Conservation (phyloP, 2,113 vertebrate species). For the Odontesthes bonariensis region DNA sequence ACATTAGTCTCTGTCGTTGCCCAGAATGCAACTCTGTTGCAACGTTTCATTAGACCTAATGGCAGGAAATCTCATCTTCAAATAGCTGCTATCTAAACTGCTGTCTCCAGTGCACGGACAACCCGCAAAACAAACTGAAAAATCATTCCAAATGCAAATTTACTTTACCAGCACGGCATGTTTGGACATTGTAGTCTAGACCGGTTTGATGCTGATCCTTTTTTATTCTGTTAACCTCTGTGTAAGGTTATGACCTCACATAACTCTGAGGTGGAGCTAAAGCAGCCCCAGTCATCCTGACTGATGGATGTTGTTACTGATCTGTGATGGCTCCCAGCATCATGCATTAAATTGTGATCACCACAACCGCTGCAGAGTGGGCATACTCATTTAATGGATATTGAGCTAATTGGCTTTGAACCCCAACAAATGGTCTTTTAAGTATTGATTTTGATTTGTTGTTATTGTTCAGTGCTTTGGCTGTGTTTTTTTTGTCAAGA, state of each 20-base stretch:
- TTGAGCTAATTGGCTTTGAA: constrained; percentile 55
- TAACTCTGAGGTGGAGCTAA: constrained; percentile 33
- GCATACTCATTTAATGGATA: constrained; percentile 51
- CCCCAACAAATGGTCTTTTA: constrained; percentile 35
- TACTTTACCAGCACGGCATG: not conserved
- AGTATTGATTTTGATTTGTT: constrained; percentile 46
- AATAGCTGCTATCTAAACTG: not conserved
- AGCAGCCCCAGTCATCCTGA: constrained; percentile 40
- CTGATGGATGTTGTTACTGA: constrained; percentile 44
- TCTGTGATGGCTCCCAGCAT: constrained; percentile 29
- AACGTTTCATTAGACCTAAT: not conserved
- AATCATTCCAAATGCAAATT: not conserved
- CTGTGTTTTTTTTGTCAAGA: constrained; percentile 23
- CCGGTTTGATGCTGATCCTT: constrained; percentile 20
- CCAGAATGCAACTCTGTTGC: not conserved
- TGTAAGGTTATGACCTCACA: constrained; percentile 37
- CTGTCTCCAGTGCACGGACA: not conserved
- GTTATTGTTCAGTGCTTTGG: constrained; percentile 27
- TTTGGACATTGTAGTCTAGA: not conserved
- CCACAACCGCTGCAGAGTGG: constrained; percentile 4
- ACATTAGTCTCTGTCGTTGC: not conserved
- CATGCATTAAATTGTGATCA: constrained; percentile 43
- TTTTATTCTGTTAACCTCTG: constrained; percentile 26
- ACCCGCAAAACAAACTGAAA: not conserved
- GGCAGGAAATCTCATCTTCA: not conserved